Evolutionary conservation across 2,888 invertebrate species (phyloP), one percentile per base, ranked within the genome.

Genomic region (Clunio marinus): DNA sequence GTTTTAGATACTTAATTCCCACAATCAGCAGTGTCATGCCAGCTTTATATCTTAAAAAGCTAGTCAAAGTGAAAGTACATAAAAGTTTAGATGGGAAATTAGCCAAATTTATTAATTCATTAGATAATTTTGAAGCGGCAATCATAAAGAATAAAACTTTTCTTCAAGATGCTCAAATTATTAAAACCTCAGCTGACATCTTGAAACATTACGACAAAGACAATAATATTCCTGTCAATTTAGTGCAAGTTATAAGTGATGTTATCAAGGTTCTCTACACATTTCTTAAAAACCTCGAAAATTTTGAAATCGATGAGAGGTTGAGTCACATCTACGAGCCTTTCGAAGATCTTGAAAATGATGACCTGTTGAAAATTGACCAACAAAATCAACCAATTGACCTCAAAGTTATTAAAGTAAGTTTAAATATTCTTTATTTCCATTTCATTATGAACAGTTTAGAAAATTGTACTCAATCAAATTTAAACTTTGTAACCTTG

Each of bases 111-210:
- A 72, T 78, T 10, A 74, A 71, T 28, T 74, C 75, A 15, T 74
- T 78, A 37, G 77, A 78, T 71, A 75, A 76, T 28, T 78, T 77
- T 71, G 77, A 79, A 22, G 77, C 77, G 70, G 77, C 76, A 66
- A 75, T 78, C 28, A 74, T 77, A 1, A 75, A 78, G 22, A 77
- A 76, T 70, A 76, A 77, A 74, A 75, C 76, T 0, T 78, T 78
- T 70, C 77, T 78, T 62, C 77, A 77, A 70, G 78, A 78, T 71
- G 75, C 77, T 13, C 74, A 76, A 25, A 74, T 76, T 1, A 76
- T 78, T 75, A 69, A 69, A 35, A 4, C 20, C 3, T 41, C 74
- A 2, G 76, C 77, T 45, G 71, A 76, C 2, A 76, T 58, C 5
- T 41, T 68, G 2, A 58, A 68, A n/a, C 57, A 45, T 1, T 57